Base-by-base conservation (phyloP, 1,140 invertebrate species). In the Drosophila setifemur region DNA sequence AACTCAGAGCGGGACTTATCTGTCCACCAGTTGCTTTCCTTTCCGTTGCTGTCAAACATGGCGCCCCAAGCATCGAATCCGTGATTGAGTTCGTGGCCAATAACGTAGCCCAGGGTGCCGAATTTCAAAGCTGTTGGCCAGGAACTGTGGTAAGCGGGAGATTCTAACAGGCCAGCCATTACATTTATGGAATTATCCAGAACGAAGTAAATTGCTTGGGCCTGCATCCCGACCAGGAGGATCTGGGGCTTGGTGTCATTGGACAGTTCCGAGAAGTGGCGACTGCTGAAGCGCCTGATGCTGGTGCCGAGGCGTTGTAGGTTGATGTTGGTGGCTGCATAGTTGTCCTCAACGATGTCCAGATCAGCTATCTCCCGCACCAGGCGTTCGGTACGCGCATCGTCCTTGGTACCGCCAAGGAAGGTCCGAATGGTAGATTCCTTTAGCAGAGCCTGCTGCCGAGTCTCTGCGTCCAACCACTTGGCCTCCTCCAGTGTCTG, bases 131-230 rank as follows among this genome's bases (percentile, higher is more conserved):
- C 48, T 4, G 72, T 54, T 1, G 87, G 87, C 87, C 82, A 89
- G 1, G 47, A 26, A 6, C 73, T 69, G 75, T 98, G 96, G 90
- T 97, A 99, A 76, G 98, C 98, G 0, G 98, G 98, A 47, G 95
- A 93, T 82, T 99, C 97, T 0, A 99, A 92, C 45, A 99, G 98
- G 3, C 97, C 98, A 14, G 98, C 98, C 88, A 83, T 83, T 0
- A 89, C 73, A 55, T 79, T 83, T 0, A 89, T 89, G 0, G 88
- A 82, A 11, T 89, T 88, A 8, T 86, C 83, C 5, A 83, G 1
- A 1, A 73, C 67, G n/a, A 74, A 79, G 28, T 89, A 89, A 18
- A 49, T 72, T 0, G 83, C 71, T 45, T 73, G 66, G 1, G 82
- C 77, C 33, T 88, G 79, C 53, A 88, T 75, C 0, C 68, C 73